Percentiles rank a stretch among this genome's conserved stretches.
Conservation (phyloP, 2,113 vertebrate species). For the Scatophagus argus region DNA sequence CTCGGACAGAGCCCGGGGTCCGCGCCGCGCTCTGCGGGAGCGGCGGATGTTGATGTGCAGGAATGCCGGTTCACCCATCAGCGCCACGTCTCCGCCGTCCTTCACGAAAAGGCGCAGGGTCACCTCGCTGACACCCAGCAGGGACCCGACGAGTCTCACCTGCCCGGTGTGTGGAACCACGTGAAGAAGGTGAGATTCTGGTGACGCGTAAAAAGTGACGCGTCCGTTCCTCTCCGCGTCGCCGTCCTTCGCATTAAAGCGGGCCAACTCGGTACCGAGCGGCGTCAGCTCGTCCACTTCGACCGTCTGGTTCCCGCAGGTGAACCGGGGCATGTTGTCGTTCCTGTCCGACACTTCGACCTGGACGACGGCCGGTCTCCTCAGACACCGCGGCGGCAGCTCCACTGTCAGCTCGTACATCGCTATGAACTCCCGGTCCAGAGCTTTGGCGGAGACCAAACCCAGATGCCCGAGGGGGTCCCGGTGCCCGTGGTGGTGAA, state of each 20-base stretch:
- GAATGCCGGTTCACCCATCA: conserved; percentile 70
- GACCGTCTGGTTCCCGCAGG: conserved; percentile 49
- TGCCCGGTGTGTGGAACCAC: conserved; percentile 83
- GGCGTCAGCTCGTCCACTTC: conserved; percentile 77
- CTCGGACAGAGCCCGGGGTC: conserved; percentile 71
- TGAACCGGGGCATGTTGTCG: conserved; percentile 81
- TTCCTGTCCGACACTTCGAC: conserved; percentile 83
- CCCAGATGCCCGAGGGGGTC: conserved; percentile 42
- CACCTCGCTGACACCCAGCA: conserved; percentile 71
- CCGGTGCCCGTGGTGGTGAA: conserved; percentile 46
- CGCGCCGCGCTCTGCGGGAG: conserved; percentile 45
- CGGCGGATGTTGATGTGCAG: conserved; percentile 63
- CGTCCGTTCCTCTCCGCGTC: conserved; percentile 79
- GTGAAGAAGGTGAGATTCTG: conserved; percentile 74
- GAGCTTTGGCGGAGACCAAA: conserved; percentile 77
- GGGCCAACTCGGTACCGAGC: conserved; percentile 76
- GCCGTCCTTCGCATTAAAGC: conserved; percentile 75
- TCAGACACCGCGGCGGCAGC: conserved; percentile 60
- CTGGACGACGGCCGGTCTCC: conserved; percentile 59
- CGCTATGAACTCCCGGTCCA: conserved; percentile 83
- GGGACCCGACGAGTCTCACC: conserved; percentile 79
- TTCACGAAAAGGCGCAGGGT: conserved; percentile 71
- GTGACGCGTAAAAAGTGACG: conserved; percentile 75
- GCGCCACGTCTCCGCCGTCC: conserved; percentile 75
- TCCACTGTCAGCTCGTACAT: conserved; percentile 76